Conservation (phyloP, 2,113 vertebrate species). For the Amblyornis subalaris region DNA sequence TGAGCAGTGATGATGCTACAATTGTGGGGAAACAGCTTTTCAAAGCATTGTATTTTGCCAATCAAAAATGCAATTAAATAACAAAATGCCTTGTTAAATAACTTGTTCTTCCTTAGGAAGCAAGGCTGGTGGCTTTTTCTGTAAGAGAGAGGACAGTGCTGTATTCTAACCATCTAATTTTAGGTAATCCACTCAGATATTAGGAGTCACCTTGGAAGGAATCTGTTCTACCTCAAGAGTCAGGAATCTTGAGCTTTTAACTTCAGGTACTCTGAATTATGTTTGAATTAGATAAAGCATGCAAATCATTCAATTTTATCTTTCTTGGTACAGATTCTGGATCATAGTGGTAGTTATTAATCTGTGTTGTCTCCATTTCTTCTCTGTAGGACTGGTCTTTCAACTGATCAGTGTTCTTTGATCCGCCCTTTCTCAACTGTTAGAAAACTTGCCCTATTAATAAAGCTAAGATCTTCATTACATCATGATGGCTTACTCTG, state of each 20-base stretch:
- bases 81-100: not conserved
- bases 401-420: not conserved
- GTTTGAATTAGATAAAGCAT: not conserved
- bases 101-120: not conserved
- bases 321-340: not conserved
- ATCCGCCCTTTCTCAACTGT: not conserved
- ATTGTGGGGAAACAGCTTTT: not conserved
- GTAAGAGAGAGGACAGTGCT: not conserved
- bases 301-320: not conserved
- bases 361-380: not conserved
- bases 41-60: not conserved
- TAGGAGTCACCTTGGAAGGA: not conserved
- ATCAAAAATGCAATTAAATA: not conserved
- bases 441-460: not conserved
- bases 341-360: not conserved
- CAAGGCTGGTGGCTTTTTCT: not conserved
- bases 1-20: not conserved
- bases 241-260: not conserved
- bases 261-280: not conserved
- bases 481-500: not conserved
- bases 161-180: not conserved
- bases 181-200: not conserved
- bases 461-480: not conserved
- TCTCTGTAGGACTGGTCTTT: not conserved
- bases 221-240: not conserved